A percentile compares a stretch with the other conserved stretches of the same genome.
phyloP scores from a whole-genome alignment of 2,113 vertebrate species.

The Oryctolagus cuniculus region mOryCun1.1 NC_091447.1:22230001-22230500 shows the following conservation, averaged over 20 bases:
- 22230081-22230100: neutral
- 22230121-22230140: neutral
- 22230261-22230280: no score
- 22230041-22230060: conserved; percentile 43
- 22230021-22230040: neutral
- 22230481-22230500: neutral
- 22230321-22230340: neutral
- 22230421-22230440: neutral
- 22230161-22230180: neutral
- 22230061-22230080: neutral
- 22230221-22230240: neutral
- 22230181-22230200: fast-evolving
- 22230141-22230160: neutral
- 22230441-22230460: neutral
- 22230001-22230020: conserved; percentile 68
- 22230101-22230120: neutral
- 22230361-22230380: neutral
- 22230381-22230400: neutral
- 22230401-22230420: neutral
- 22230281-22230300: neutral
- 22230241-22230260: no score
- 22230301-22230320: neutral
- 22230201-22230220: neutral
- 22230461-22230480: neutral
- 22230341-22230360: neutral